phyloP scores from a whole-genome alignment of 2,797 vertebrate genomes.

The Acanthurus leucopareius region DNA sequence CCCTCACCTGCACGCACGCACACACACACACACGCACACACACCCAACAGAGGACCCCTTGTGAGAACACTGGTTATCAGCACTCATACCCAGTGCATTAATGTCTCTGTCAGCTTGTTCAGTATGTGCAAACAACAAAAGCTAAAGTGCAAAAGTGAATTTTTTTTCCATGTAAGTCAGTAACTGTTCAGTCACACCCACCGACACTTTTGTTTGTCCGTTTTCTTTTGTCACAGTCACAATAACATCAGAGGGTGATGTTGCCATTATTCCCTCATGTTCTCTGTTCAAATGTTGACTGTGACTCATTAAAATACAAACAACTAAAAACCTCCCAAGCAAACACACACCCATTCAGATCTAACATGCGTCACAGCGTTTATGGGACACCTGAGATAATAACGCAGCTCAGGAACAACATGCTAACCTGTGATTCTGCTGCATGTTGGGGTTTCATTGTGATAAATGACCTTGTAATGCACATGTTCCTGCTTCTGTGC shows the following conservation, averaged over 20 bases:
- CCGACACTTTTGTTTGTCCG: too few species aligned
- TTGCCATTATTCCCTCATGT: neutral
- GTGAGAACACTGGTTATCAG: too few species aligned
- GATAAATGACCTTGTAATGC: too few species aligned
- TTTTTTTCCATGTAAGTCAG: neutral
- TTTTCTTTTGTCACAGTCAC: neutral
- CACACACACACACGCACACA: too few species aligned
- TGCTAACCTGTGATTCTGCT: too few species aligned
- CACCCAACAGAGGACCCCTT: too few species aligned
- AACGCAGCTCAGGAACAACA: too few species aligned
- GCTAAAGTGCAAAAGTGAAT: neutral
- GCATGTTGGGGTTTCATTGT: too few species aligned
- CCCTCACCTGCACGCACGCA: too few species aligned
- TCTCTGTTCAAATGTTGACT: slow-evolving; percentile 41
- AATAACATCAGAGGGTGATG: neutral
- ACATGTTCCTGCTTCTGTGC: neutral
- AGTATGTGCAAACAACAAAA: neutral
- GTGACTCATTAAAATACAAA: slow-evolving; percentile 16
- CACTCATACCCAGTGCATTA: too few species aligned
- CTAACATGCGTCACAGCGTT: neutral
- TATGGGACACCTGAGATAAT: too few species aligned
- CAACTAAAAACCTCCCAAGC: neutral
- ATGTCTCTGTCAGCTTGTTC: neutral
- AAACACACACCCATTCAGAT: slow-evolving; percentile 3
- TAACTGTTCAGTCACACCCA: neutral